These are phyloP conservation scores for Lithophane socia DNA, from an alignment of 2,888 invertebrate species.

Conservation along the genomic window DNA sequence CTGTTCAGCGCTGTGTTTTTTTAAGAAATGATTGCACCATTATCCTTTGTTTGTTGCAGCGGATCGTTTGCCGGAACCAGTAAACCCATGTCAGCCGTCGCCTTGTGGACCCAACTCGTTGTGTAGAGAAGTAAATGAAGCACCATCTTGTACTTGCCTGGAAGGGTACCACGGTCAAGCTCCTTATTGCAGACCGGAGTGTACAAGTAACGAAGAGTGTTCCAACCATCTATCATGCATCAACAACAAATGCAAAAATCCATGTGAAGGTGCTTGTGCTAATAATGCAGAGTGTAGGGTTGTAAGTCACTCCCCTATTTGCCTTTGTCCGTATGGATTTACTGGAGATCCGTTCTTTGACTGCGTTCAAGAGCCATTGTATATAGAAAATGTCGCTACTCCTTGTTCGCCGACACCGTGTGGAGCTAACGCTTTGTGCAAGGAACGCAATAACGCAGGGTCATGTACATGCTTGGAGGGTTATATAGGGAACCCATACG, in stretches of 20 bases:
- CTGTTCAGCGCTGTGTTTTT: neutral
- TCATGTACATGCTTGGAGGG: slow-evolving; percentile 93
- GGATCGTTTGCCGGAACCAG: slow-evolving; percentile 85
- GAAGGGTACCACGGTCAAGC: slow-evolving; percentile 93
- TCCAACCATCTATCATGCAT: slow-evolving; percentile 92
- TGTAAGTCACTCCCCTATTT: slow-evolving; percentile 94
- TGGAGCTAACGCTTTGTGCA: slow-evolving; percentile 92
- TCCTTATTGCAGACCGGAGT: slow-evolving; percentile 95
- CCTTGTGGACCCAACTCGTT: slow-evolving; percentile 95
- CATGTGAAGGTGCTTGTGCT: slow-evolving; percentile 94
- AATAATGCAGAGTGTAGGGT: slow-evolving; percentile 94
- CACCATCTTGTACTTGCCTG: slow-evolving; percentile 94
- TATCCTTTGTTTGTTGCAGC: slow-evolving; percentile 78
- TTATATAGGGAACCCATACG: slow-evolving; percentile 94
- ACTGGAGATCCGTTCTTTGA: slow-evolving; percentile 94
- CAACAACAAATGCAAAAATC: slow-evolving; percentile 94
- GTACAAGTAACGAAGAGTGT: slow-evolving; percentile 94
- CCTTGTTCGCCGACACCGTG: slow-evolving; percentile 92
- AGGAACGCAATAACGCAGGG: slow-evolving; percentile 90
- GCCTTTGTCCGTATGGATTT: slow-evolving; percentile 92
- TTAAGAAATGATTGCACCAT: neutral
- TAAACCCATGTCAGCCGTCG: slow-evolving; percentile 93
- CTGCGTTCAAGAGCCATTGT: slow-evolving; percentile 86
- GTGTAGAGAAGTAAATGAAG: slow-evolving; percentile 92
- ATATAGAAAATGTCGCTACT: slow-evolving; percentile 81